Evolutionary conservation across 35 echinoderm and acorn worm species (phyloP), one percentile per base, ranked within the genome.

Genomic region (Diadema setosum): DNA sequence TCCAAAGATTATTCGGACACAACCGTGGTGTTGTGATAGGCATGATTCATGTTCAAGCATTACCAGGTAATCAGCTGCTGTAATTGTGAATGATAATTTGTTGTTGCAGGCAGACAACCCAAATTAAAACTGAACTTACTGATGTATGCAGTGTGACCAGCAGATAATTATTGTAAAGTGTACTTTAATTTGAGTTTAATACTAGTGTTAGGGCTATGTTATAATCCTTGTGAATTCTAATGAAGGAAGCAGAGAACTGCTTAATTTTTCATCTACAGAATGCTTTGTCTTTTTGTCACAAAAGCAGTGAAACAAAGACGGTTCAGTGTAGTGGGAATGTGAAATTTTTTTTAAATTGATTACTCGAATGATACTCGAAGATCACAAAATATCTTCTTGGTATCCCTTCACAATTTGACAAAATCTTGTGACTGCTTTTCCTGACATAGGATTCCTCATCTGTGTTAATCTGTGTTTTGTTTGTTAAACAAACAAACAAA

Each of bases 41-140:
- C 20, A 90, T 97, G 95, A 42, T 97, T 7, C 95, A 97, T 91
- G 80, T 97, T 1, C 85, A 52, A 84, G 87, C 95, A 44, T 76
- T 97, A 70, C 95, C 95, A 41, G 95, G 94, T 97, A 82, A 50
- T 48, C 35, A 46, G 14, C 52, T 12, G 37, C 9, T 73, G 2
- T 20, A 9, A 21, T 18, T 67, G 9, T 21, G 49, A 81, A 26
- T 39, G 2, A 37, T 57, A n/a, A n/a, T n/a, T n/a, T n/a, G n/a
- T n/a, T n/a, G n/a, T n/a, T n/a, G n/a, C n/a, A n/a, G n/a, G n/a
- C n/a, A n/a, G n/a, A n/a, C 27, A 1, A 48, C 42, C 17, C 12
- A 43, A 2, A 16, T 63, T 44, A 5, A 5, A 48, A 20, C 32
- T 45, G 24, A 23, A 30, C 24, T 49, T n/a, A n/a, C n/a, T n/a